Evolutionary conservation across 2,888 invertebrate genomes (phyloP).

Genomic region (Theretra japonica): DNA sequence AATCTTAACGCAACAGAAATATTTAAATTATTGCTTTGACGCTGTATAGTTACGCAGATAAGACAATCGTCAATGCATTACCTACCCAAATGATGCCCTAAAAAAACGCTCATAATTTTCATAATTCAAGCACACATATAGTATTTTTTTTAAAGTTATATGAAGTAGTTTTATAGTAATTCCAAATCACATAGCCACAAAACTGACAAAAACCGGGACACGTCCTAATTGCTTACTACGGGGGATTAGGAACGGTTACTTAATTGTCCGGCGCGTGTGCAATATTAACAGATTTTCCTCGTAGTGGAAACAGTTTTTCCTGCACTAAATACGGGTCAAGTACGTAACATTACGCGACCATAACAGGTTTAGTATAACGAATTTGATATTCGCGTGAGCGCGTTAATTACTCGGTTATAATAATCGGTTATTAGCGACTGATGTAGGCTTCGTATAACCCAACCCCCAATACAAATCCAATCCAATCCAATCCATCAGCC

Average conservation of each 20-base stretch:
- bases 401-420: not conserved
- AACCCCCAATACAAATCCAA: too few relatives aligned
- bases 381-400: conserved; percentile 18
- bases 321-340: conserved; percentile 28
- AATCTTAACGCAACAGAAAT: too few relatives aligned
- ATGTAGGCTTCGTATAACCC: too few relatives aligned
- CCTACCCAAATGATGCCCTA: too few relatives aligned
- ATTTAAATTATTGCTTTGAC: too few relatives aligned
- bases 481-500: too few relatives aligned
- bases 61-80: too few relatives aligned
- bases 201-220: conserved; percentile 36
- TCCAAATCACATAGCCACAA: conserved; percentile 38
- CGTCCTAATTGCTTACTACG: conserved; percentile 33
- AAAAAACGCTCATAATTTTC: too few relatives aligned
- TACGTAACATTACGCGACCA: conserved; percentile 1
- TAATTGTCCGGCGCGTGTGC: conserved; percentile 28
- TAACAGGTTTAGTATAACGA: conserved; percentile 19
- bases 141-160: too few relatives aligned
- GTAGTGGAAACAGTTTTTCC: conserved; percentile 22
- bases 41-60: too few relatives aligned
- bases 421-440: not conserved
- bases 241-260: conserved; percentile 12
- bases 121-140: too few relatives aligned
- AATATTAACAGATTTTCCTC: conserved; percentile 31
- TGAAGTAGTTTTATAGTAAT: not conserved